phyloP scores from a whole-genome alignment of 2,797 vertebrate genomes.

The Apodemus agrarius region DNA sequence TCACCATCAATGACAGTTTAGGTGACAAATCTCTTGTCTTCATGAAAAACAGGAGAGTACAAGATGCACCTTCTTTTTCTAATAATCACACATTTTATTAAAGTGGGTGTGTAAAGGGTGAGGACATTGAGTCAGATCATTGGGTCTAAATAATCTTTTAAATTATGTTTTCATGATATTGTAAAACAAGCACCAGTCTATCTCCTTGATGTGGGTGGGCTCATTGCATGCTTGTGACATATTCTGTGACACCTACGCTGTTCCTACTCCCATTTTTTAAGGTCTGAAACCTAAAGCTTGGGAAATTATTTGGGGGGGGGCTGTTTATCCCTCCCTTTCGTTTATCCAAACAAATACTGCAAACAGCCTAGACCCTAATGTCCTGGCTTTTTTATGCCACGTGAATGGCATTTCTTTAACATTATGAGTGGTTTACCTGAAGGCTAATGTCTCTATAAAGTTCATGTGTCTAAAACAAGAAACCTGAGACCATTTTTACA shows the following conservation, averaged over 20 bases:
- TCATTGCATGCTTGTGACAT: not conserved
- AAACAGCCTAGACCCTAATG: not conserved
- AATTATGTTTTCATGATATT: not conserved
- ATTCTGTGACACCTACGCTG: not conserved
- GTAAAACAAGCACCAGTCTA: not conserved
- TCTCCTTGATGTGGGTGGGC: not conserved
- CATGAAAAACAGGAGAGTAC: not conserved
- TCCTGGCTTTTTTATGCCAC: slow-evolving; percentile 15
- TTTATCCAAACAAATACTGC: not conserved
- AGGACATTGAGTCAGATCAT: not conserved
- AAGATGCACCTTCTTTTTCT: not conserved
- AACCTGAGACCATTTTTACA: not conserved
- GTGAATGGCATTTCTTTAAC: not conserved
- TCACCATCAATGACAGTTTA: not conserved
- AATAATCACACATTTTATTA: not conserved
- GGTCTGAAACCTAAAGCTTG: not conserved
- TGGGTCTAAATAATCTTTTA: not conserved
- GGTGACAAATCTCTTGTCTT: not conserved
- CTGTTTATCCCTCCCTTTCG: not conserved
- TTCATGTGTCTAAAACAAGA: not conserved
- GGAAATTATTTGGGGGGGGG: not conserved
- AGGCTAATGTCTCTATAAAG: not conserved
- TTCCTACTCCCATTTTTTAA: not conserved
- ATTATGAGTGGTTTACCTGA: not conserved
- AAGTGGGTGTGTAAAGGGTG: not conserved